Conservation (phyloP, 2,113 vertebrate genomes). For the Sphyrna mokarran region DNA sequence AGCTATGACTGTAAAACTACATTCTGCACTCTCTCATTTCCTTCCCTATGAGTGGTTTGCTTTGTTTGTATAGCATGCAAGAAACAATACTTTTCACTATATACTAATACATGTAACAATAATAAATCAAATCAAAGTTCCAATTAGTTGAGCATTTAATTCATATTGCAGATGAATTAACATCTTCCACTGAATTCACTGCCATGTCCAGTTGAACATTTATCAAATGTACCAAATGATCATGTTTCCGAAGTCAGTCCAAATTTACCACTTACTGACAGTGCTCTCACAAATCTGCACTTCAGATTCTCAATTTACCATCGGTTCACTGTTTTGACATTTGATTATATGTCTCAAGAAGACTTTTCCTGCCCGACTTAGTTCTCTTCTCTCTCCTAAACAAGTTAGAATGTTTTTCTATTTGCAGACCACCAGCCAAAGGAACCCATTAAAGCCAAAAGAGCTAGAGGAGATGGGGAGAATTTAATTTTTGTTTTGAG, state of each 20-base stretch:
- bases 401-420: not conserved
- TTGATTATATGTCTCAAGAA: not conserved
- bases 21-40: no score
- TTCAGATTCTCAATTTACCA: not conserved
- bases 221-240: not conserved
- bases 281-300: not conserved
- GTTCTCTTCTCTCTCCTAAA: not conserved
- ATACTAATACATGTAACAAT: no score
- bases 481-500: no score
- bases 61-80: no score
- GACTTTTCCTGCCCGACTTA: not conserved
- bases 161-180: not conserved
- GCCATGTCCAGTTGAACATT: not conserved
- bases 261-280: not conserved
- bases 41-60: no score
- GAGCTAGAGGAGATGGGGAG: no score
- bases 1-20: no score
- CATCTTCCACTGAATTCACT: not conserved
- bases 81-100: no score
- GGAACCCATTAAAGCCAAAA: not conserved
- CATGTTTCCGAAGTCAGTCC: not conserved
- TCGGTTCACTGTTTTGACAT: not conserved
- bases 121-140: not conserved
- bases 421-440: not conserved
- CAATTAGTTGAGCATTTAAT: not conserved